phyloP scores from a whole-genome alignment of 2,797 vertebrate species.

The Myotis vivesi region DNA sequence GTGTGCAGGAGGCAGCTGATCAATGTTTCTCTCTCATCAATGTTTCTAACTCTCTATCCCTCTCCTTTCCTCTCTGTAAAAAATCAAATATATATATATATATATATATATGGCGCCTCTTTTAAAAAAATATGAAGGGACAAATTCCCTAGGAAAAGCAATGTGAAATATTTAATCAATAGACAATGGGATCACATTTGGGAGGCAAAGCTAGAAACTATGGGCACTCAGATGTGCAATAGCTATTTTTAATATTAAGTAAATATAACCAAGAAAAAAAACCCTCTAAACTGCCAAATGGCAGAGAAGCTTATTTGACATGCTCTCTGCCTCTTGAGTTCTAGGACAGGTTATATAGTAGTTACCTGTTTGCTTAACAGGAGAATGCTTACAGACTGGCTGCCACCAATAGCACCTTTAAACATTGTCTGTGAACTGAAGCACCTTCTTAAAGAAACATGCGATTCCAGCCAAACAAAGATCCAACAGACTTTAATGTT shows the following conservation, averaged over 20 bases:
- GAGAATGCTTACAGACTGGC: conserved; percentile 41
- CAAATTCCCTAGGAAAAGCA: conserved; percentile 24
- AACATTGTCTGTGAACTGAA: conserved; percentile 48
- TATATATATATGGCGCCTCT: background rate
- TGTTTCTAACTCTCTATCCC: too few species aligned
- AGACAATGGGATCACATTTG: background rate
- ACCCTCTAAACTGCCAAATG: background rate
- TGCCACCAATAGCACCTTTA: conserved; percentile 31
- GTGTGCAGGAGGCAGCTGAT: too few species aligned
- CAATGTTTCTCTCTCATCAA: too few species aligned
- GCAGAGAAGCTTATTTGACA: conserved; percentile 65
- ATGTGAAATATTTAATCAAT: conserved; percentile 9
- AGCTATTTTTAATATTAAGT: conserved; percentile 60
- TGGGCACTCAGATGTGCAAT: background rate
- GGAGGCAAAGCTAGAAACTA: background rate
- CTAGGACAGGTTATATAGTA: conserved; percentile 37
- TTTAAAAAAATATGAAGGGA: conserved; percentile 56
- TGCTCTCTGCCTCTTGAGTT: conserved; percentile 60
- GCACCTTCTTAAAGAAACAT: conserved; percentile 59
- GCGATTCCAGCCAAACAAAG: conserved; percentile 17
- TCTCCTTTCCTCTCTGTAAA: too few species aligned
- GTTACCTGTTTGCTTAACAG: conserved; percentile 65
- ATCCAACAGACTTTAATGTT: conserved; percentile 21
- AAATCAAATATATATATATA: too few species aligned
- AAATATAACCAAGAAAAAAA: conserved; percentile 58